Evolutionary conservation across 64 coral and sea anemone genomes (phyloP).

Genomic region (Anthopleura sola): DNA sequence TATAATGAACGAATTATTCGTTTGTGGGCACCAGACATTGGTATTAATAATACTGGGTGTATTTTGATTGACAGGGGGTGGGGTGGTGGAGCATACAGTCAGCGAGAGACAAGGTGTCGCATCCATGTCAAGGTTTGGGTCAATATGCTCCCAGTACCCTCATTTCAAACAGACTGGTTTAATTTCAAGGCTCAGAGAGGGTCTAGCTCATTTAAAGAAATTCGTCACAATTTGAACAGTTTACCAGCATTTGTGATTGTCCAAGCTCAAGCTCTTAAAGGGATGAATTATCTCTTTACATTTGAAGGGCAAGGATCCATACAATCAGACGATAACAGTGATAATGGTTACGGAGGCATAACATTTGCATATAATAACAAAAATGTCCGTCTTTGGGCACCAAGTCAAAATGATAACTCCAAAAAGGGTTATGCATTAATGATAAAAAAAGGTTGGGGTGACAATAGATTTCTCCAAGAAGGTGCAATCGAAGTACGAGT

Average conservation of each 20-base stretch:
- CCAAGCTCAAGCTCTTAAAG: slow-evolving; percentile 51
- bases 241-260: slow-evolving; percentile 71
- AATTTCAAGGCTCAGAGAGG: slow-evolving; percentile 41
- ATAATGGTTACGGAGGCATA: slow-evolving; percentile 81
- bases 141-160: slow-evolving; percentile 63
- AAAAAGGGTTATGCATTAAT: slow-evolving; percentile 78
- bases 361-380: slow-evolving; percentile 89
- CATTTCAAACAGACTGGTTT: slow-evolving; percentile 71
- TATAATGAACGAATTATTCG: slow-evolving; percentile 71
- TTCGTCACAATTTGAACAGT: slow-evolving; percentile 31
- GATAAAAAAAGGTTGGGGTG: slow-evolving; percentile 86
- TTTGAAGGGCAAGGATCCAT: slow-evolving; percentile 83
- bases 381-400: slow-evolving; percentile 77
- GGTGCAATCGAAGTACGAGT: slow-evolving; percentile 24
- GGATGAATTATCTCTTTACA: slow-evolving; percentile 63
- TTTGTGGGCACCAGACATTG: slow-evolving; percentile 72
- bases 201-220: slow-evolving; percentile 44
- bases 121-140: slow-evolving; percentile 76
- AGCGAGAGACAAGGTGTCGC: slow-evolving; percentile 62
- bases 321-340: slow-evolving; percentile 66
- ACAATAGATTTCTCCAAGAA: slow-evolving; percentile 47
- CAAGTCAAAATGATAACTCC: slow-evolving; percentile 51
- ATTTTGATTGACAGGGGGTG: slow-evolving; percentile 77
- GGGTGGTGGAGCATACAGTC: slow-evolving; percentile 50
- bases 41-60: slow-evolving; percentile 73